phyloP scores from a whole-genome alignment of 2,113 vertebrate genomes.

The Brachyhypopomus occidentalis region DNA sequence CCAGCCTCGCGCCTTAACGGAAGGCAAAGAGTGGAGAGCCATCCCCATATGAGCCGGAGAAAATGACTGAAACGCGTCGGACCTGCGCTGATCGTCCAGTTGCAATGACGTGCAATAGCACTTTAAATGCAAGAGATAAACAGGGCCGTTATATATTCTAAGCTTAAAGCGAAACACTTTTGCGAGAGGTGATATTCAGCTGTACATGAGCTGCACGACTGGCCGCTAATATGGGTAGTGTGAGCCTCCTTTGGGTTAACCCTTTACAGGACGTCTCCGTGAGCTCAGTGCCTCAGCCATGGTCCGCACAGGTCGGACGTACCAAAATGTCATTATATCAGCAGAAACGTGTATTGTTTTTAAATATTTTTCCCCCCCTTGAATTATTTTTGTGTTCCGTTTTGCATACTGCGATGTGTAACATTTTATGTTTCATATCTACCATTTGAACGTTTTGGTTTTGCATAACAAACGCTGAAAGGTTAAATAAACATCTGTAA shows the following conservation, averaged over 20 bases:
- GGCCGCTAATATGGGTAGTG: conserved; percentile 25
- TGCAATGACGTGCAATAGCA: neutral
- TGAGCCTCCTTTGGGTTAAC: conserved; percentile 8
- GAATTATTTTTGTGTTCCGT: neutral
- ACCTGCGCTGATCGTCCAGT: neutral
- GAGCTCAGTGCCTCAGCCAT: conserved; percentile 44
- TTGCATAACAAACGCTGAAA: neutral
- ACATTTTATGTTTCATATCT: neutral
- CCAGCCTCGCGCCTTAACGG: conserved; percentile 90
- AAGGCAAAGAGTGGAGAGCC: conserved; percentile 91
- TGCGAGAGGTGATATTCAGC: neutral
- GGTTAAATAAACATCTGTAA: conserved; percentile 32
- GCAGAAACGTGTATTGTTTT: neutral
- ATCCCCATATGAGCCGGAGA: conserved; percentile 71
- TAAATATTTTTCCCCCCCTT: neutral
- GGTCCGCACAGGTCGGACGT: conserved; percentile 16
- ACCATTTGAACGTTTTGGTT: conserved; percentile 4
- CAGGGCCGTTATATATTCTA: neutral
- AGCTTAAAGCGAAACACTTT: conserved; percentile 13
- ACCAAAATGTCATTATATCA: conserved; percentile 29
- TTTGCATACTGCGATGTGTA: neutral
- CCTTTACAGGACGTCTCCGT: neutral
- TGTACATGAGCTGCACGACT: conserved; percentile 1
- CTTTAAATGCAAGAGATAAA: conserved; percentile 9
- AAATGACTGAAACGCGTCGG: neutral